These are phyloP conservation scores for Artibeus lituratus DNA, from an alignment of 2,797 vertebrate genomes.

Conservation along the genomic window DNA sequence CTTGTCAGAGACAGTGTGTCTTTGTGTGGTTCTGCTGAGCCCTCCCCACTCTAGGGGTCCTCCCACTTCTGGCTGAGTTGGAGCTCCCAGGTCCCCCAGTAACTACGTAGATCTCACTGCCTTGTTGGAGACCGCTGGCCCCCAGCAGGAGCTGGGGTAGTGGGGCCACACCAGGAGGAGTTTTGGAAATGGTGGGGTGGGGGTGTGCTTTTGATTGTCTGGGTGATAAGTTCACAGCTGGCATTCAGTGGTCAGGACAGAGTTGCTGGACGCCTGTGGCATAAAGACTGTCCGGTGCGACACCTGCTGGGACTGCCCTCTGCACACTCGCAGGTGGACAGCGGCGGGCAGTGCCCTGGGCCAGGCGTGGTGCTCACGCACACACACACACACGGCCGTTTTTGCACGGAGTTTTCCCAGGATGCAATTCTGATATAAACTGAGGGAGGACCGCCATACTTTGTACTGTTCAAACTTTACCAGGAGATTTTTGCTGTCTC, in stretches of 20 bases:
- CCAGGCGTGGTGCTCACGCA: accelerated
- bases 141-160: not conserved
- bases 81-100: not conserved
- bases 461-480: not conserved
- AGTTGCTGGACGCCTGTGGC: not conserved
- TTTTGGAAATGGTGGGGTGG: not conserved
- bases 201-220: not conserved
- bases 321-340: accelerated
- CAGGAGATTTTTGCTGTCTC: not conserved
- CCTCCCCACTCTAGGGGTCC: not conserved
- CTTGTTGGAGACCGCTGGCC: not conserved
- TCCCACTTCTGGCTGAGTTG: not conserved
- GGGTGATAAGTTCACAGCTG: not conserved
- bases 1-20: not conserved
- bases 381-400: not conserved
- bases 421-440: not conserved
- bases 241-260: not conserved
- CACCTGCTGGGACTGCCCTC: not conserved
- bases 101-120: not conserved
- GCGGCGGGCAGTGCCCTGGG: accelerated
- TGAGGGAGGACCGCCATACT: not conserved
- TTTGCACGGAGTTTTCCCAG: not conserved
- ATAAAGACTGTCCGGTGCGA: no score
- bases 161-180: not conserved
- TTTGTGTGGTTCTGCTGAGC: not conserved